Base-by-base conservation (phyloP, 1,140 invertebrate species). In the Cotesia typhae region DNA sequence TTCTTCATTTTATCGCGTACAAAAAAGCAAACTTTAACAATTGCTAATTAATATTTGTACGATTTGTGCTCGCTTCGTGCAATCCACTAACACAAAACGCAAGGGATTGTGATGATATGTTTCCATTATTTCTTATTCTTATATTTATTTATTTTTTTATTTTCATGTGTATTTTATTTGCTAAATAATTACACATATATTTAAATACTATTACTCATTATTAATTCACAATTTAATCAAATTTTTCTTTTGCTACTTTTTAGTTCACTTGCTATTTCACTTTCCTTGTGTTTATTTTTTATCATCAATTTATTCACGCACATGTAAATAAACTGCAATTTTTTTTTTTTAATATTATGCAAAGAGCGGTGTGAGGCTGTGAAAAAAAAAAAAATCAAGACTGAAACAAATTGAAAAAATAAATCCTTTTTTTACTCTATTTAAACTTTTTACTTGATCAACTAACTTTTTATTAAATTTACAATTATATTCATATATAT, bases 91-190 rank as follows among this genome's bases (percentile, higher is more conserved):
- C 70, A 51, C 28, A 53, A 63, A 36, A 61, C 64, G 70, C 75
- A 70, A 73, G 69, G 71, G 67, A 75, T 72, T 75, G 53, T 72
- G 71, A 38, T 72, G 71, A 75, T 28, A 69, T 67, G 53, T 72
- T 70, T 70, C 55, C 17, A 57, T 59, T 60, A 66, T 60, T 35
- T 74, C 63, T 68, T 70, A 14, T 52, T 41, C 4, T 60, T 61
- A 61, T 63, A 38, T 55, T 38, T 66, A 28, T 61, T 53, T 12
- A 55, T 71, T 60, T 4, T 41, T 59, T 36, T 53, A 69, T 60
- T 59, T 67, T 17, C 36, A 60, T 28, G 28, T 37, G 52, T 53
- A 68, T 57, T 68, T 36, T 68, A 28, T 68, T 36, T 60, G 9
- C n/a, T 51, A 47, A 47, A 47, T 47, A 47, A 38, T 71, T 47